Percentiles rank a stretch among this genome's conserved stretches.
Conservation (phyloP, 2,113 vertebrate species). For the Calypte anna region DNA sequence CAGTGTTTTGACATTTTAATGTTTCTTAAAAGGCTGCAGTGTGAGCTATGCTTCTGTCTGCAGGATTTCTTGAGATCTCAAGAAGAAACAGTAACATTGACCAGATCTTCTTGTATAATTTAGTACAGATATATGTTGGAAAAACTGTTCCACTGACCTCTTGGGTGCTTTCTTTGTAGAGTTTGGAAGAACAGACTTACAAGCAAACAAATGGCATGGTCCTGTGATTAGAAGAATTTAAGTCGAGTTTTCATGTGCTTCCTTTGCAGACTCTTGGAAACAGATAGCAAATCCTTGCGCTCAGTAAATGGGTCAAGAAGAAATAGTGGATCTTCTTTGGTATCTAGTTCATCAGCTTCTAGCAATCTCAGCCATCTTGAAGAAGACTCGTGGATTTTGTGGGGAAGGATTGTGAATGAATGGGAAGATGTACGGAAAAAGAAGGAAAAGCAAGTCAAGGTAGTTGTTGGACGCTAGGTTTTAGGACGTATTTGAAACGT, state of each 20-base stretch:
- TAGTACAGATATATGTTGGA: neutral
- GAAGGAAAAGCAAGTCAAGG: slow-evolving; percentile 98
- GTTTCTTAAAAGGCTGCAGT: neutral
- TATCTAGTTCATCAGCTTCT: slow-evolving; percentile 97
- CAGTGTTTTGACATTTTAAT: neutral
- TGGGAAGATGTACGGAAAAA: slow-evolving; percentile 98
- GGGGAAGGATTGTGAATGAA: slow-evolving; percentile 97
- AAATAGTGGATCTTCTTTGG: slow-evolving; percentile 96
- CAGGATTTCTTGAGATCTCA: neutral
- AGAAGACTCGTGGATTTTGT: slow-evolving; percentile 96
- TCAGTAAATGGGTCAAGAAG: slow-evolving; percentile 96
- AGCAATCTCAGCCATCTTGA: slow-evolving; percentile 98
- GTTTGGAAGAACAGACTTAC: neutral
- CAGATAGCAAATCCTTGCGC: slow-evolving; percentile 93
- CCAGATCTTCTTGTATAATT: neutral
- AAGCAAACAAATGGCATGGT: neutral
- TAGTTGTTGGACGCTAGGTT: slow-evolving; percentile 42
- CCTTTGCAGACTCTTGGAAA: slow-evolving; percentile 90
- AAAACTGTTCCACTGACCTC: neutral
- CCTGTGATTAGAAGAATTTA: neutral
- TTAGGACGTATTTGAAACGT: neutral
- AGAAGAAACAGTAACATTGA: neutral
- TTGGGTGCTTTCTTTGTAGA: neutral
- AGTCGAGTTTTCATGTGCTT: neutral
- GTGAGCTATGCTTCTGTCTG: neutral